phyloP scores from a whole-genome alignment of 2,888 invertebrate genomes.

The Nemapogon koenigi region DNA sequence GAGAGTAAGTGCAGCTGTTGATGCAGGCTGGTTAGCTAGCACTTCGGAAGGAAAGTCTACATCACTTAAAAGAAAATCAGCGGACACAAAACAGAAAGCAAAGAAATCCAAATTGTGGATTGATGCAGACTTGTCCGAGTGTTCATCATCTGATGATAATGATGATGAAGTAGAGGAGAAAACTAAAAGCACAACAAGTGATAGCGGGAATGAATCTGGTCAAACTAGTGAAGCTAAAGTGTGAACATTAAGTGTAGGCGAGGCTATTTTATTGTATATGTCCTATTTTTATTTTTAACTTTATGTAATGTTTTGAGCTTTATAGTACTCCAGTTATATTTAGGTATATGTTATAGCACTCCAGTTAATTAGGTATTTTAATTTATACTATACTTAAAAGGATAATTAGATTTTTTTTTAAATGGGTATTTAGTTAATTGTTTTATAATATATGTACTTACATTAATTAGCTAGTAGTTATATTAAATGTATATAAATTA shows the following conservation, averaged over 20 bases:
- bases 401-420: too few species aligned
- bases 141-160: slow-evolving; percentile 40
- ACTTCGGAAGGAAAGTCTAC: slow-evolving; percentile 24
- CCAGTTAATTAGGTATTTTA: too few species aligned
- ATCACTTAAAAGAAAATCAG: slow-evolving; percentile 41
- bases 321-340: too few species aligned
- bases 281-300: too few species aligned
- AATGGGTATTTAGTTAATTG: too few species aligned
- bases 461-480: too few species aligned
- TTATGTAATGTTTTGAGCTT: too few species aligned
- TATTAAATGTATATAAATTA: too few species aligned
- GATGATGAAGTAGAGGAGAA: slow-evolving; percentile 32
- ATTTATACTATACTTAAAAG: too few species aligned
- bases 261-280: too few species aligned
- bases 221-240: slow-evolving; percentile 25
- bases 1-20: slow-evolving; percentile 83
- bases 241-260: slow-evolving; percentile 13
- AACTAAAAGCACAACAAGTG: slow-evolving; percentile 24
- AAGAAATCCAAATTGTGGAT: slow-evolving; percentile 55
- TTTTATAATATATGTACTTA: too few species aligned
- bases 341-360: too few species aligned
- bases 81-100: slow-evolving; percentile 32
- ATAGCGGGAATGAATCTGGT: slow-evolving; percentile 53
- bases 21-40: slow-evolving; percentile 75
- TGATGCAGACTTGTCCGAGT: slow-evolving; percentile 56